Percentiles rank a stretch among this genome's conserved stretches.
phyloP scores from a whole-genome alignment of 2,113 vertebrate genomes.

The Cheirogaleus medius region DNA sequence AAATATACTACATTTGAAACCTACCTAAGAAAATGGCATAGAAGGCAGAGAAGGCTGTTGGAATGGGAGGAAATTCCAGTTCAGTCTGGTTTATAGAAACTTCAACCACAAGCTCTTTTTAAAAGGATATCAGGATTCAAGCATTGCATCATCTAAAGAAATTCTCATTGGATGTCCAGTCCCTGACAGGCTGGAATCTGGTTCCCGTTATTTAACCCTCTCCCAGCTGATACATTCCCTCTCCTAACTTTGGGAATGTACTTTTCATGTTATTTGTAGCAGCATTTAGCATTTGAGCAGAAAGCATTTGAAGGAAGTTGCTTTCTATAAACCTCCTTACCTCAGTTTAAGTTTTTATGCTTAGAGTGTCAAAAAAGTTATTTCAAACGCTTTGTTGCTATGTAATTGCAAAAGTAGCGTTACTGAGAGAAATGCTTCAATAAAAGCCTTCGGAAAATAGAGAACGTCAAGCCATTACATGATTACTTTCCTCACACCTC shows the following conservation, averaged over 20 bases:
- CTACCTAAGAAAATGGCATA: slow-evolving; percentile 38
- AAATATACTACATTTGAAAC: slow-evolving; percentile 1
- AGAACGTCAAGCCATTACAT: slow-evolving; percentile 75
- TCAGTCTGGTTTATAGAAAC: slow-evolving; percentile 73
- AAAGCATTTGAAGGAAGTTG: slow-evolving; percentile 70
- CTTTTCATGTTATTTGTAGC: slow-evolving; percentile 39
- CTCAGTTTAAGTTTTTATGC: slow-evolving; percentile 61
- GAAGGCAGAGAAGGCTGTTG: slow-evolving; percentile 47
- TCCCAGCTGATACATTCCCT: background rate
- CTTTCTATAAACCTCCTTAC: slow-evolving; percentile 70
- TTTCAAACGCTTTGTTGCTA: slow-evolving; percentile 81
- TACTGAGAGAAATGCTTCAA: slow-evolving; percentile 79
- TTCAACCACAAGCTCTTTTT: slow-evolving; percentile 67
- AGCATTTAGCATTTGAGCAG: slow-evolving; percentile 78
- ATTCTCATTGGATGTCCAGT: slow-evolving; percentile 57
- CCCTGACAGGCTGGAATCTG: background rate
- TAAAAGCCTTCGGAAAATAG: slow-evolving; percentile 82
- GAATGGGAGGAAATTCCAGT: slow-evolving; percentile 68
- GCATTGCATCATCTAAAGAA: slow-evolving; percentile 66
- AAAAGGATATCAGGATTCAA: slow-evolving; percentile 65
- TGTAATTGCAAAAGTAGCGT: slow-evolving; percentile 80
- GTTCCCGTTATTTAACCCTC: slow-evolving; percentile 53
- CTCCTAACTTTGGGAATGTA: background rate
- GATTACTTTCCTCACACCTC: slow-evolving; percentile 59
- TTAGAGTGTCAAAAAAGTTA: slow-evolving; percentile 79